Evolutionary conservation across 2,888 invertebrate genomes (phyloP).

Genomic region (Iselma pallidipennis): DNA sequence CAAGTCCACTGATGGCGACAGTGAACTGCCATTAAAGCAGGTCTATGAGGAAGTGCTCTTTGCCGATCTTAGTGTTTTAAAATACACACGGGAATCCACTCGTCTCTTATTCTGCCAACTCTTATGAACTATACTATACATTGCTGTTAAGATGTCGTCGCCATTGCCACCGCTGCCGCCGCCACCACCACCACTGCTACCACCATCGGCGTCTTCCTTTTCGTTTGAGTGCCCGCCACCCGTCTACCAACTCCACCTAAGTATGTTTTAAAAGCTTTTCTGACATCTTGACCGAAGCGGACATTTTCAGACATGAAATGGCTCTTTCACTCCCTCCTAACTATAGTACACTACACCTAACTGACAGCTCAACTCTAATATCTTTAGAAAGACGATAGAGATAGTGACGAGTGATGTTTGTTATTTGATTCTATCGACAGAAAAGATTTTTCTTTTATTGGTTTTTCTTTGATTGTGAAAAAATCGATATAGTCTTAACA

Average conservation of each 20-base stretch:
- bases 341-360: slow-evolving; percentile 40
- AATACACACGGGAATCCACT: slow-evolving; percentile 48
- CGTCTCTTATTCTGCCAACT: slow-evolving; percentile 39
- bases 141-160: slow-evolving; percentile 6
- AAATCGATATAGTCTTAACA: too few relatives aligned
- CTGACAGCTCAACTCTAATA: slow-evolving; percentile 39
- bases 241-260: slow-evolving; percentile 39
- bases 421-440: background rate
- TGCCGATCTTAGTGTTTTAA: slow-evolving; percentile 48
- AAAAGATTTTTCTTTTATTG: too few relatives aligned
- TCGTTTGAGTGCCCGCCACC: slow-evolving; percentile 17
- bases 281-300: slow-evolving; percentile 60
- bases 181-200: slow-evolving; percentile 15
- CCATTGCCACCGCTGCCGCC: slow-evolving; percentile 23
- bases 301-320: slow-evolving; percentile 57
- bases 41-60: slow-evolving; percentile 48
- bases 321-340: slow-evolving; percentile 51
- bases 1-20: slow-evolving; percentile 32
- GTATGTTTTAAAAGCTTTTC: slow-evolving; percentile 59
- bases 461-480: too few relatives aligned
- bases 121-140: slow-evolving; percentile 25
- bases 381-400: slow-evolving; percentile 12
- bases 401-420: background rate
- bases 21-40: slow-evolving; percentile 47
- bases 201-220: slow-evolving; percentile 18